Conservation (phyloP, 2,113 vertebrate genomes). For the Aspiorhynchus laticeps region DNA sequence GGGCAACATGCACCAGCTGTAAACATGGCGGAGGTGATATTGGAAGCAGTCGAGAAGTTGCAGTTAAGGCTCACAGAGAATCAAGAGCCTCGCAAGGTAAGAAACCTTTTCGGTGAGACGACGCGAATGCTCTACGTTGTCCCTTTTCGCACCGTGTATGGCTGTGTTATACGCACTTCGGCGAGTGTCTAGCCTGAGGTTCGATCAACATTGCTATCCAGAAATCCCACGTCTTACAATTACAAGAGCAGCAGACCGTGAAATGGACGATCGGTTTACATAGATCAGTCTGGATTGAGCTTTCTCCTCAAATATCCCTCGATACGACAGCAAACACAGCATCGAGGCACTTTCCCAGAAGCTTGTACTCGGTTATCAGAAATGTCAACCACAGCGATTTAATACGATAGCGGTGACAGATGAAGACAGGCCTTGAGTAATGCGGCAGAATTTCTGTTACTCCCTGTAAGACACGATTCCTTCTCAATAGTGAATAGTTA, state of each 20-base stretch:
- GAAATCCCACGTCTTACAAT: constrained; percentile 29
- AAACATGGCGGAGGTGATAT: constrained; percentile 96
- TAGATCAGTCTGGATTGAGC: background rate
- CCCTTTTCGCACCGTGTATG: background rate
- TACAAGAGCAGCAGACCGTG: background rate
- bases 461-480: background rate
- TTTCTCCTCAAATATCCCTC: background rate
- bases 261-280: background rate
- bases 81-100: constrained; percentile 91
- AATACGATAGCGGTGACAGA: constrained; percentile 3
- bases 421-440: constrained; percentile 33
- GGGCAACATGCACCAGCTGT: constrained; percentile 82
- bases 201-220: background rate
- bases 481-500: background rate
- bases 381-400: constrained; percentile 50
- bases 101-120: background rate
- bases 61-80: constrained; percentile 87
- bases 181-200: background rate
- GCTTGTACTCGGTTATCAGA: background rate
- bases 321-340: background rate
- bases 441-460: background rate
- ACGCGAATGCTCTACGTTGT: background rate
- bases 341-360: background rate
- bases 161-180: background rate
- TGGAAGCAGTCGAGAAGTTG: constrained; percentile 94